These are phyloP conservation scores for Caenorhabditis inopinata DNA, from an alignment of 1,140 invertebrate genomes.

Conservation along the genomic window DNA sequence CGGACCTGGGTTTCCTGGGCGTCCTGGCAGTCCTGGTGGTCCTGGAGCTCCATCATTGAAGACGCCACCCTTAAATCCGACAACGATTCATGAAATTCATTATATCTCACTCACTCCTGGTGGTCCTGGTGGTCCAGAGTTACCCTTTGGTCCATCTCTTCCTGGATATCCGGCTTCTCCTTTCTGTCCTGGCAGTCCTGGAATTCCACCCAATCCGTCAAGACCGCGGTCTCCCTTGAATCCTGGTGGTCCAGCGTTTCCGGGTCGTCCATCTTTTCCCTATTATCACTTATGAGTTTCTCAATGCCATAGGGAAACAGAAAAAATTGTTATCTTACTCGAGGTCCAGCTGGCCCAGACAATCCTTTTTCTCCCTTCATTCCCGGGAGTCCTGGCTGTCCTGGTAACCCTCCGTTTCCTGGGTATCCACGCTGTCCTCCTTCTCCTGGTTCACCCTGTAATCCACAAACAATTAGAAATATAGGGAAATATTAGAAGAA, in stretches of 20 bases:
- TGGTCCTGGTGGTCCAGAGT: constrained; percentile 61
- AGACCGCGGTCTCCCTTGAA: constrained; percentile 65
- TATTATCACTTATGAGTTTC: too few species aligned
- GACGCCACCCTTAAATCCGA: constrained; percentile 49
- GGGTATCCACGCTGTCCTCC: constrained; percentile 62
- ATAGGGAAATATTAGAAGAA: background rate
- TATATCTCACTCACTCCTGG: constrained; percentile 51
- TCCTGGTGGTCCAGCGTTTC: constrained; percentile 60
- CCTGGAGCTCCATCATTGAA: constrained; percentile 65
- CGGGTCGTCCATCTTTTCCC: constrained; percentile 65
- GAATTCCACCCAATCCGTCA: constrained; percentile 62
- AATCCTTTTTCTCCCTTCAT: constrained; percentile 66
- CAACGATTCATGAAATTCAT: background rate
- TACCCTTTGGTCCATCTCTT: constrained; percentile 55
- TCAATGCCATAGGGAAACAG: too few species aligned
- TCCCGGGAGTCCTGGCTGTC: constrained; percentile 63
- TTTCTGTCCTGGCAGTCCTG: constrained; percentile 53
- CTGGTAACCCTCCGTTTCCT: constrained; percentile 59
- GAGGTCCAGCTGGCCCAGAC: constrained; percentile 63
- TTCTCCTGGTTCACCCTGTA: constrained; percentile 65
- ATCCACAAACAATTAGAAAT: background rate
- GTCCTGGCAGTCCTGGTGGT: constrained; percentile 60
- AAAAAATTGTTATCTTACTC: too few species aligned
- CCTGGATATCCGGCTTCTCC: constrained; percentile 61
- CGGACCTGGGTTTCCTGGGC: constrained; percentile 53